These are phyloP conservation scores for Drosophila albomicans DNA, from an alignment of 1,140 invertebrate genomes.

Conservation along the genomic window DNA sequence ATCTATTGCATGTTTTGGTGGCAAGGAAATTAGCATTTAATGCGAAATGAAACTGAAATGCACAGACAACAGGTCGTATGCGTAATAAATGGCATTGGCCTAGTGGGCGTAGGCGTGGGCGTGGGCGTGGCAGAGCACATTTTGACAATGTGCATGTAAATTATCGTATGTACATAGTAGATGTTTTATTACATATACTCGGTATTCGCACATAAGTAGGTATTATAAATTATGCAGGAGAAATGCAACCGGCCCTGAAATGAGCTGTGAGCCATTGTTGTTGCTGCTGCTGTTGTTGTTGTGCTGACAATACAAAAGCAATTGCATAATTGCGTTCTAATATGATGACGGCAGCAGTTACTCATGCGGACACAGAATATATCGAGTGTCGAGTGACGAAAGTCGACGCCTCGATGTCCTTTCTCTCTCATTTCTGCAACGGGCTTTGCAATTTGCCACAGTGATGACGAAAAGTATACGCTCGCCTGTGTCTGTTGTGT, in stretches of 20 bases:
- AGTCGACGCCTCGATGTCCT: slow-evolving; percentile 14
- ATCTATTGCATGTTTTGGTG: slow-evolving; percentile 42
- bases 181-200: not conserved
- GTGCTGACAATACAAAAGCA: slow-evolving; percentile 57
- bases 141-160: slow-evolving; percentile 34
- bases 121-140: slow-evolving; percentile 29
- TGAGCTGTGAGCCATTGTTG: slow-evolving; percentile 4
- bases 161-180: slow-evolving; percentile 24
- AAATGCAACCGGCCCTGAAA: slow-evolving; percentile 24
- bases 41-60: slow-evolving; percentile 33
- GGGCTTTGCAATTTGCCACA: not conserved
- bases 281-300: slow-evolving; percentile 14
- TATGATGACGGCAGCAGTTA: slow-evolving; percentile 68
- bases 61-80: slow-evolving; percentile 41
- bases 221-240: slow-evolving; percentile 72
- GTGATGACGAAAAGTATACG: slow-evolving; percentile 7
- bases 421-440: too few relatives aligned
- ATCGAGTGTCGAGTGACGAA: not conserved
- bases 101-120: slow-evolving; percentile 20
- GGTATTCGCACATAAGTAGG: slow-evolving; percentile 4
- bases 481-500: slow-evolving; percentile 12
- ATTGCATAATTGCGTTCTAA: slow-evolving; percentile 78
- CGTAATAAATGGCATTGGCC: slow-evolving; percentile 47
- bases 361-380: slow-evolving; percentile 17
- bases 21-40: slow-evolving; percentile 20